phyloP scores from a whole-genome alignment of 2,113 vertebrate genomes.

The Protomyctophum bolini region DNA sequence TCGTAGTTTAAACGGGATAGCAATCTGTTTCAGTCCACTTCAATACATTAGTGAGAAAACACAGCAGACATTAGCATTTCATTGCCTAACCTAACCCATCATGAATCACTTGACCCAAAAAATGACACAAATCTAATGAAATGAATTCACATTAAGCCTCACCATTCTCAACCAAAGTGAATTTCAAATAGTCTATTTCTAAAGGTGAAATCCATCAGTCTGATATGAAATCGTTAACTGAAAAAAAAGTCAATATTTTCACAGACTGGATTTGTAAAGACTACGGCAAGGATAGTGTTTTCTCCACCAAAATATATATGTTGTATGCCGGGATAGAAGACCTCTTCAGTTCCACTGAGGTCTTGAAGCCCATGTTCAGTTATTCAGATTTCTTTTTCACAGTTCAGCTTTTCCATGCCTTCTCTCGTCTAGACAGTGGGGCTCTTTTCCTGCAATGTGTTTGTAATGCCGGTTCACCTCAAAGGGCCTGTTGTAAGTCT shows the following conservation, averaged over 20 bases:
- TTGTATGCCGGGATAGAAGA: background rate
- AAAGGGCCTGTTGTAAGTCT: slow-evolving; percentile 24
- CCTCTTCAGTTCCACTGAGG: background rate
- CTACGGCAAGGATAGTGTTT: background rate
- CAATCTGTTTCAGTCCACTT: too few species aligned
- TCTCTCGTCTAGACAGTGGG: slow-evolving; percentile 28
- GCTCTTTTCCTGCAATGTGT: slow-evolving; percentile 1
- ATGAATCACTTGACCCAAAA: too few species aligned
- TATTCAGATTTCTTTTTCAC: background rate
- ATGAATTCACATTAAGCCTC: too few species aligned
- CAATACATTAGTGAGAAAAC: too few species aligned
- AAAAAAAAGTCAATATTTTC: background rate
- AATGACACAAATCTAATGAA: too few species aligned
- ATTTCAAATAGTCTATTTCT: too few species aligned
- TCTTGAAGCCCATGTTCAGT: background rate
- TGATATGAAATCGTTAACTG: background rate
- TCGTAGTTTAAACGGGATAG: too few species aligned
- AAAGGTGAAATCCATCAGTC: too few species aligned
- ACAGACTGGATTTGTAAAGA: background rate
- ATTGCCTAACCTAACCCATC: too few species aligned
- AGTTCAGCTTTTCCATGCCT: slow-evolving; percentile 18
- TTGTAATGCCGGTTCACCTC: slow-evolving; percentile 22
- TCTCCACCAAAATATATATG: background rate
- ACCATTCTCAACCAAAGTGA: too few species aligned
- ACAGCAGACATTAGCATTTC: too few species aligned